A percentile compares a stretch with the other conserved stretches of the same genome.
These are phyloP conservation scores for Megalops cyprinoides DNA, from an alignment of 2,797 vertebrate species.

Conservation along the genomic window DNA sequence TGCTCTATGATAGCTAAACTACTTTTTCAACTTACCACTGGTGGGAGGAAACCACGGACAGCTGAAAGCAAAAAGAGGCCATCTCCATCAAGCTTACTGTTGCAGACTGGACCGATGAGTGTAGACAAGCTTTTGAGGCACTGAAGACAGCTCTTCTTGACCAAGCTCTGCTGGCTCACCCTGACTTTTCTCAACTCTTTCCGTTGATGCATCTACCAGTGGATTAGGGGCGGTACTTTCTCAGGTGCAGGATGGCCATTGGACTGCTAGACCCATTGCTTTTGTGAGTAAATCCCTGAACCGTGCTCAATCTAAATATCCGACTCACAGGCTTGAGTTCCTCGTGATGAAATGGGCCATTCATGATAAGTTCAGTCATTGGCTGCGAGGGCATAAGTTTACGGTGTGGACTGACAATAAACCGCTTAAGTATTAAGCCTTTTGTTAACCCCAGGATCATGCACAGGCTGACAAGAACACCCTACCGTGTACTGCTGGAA, in stretches of 20 bases:
- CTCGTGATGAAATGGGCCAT: conserved; percentile 28
- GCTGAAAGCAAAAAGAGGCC: too few species aligned
- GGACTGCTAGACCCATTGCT: conserved; percentile 20
- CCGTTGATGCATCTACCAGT: background rate
- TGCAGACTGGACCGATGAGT: background rate
- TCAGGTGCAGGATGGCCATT: background rate
- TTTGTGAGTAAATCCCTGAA: conserved; percentile 34
- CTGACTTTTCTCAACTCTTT: background rate
- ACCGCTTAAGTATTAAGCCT: background rate
- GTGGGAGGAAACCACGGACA: background rate
- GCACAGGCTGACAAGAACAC: background rate
- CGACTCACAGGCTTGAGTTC: conserved; percentile 26
- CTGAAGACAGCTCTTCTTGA: too few species aligned
- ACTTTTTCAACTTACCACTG: background rate
- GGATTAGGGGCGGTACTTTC: conserved; percentile 5
- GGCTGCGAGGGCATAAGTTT: background rate
- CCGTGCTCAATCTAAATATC: conserved; percentile 29
- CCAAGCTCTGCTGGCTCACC: too few species aligned
- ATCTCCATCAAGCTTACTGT: background rate
- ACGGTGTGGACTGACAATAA: too few species aligned
- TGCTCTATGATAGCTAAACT: conserved; percentile 18
- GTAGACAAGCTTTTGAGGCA: background rate
- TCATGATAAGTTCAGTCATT: conserved; percentile 15
- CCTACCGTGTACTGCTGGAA: background rate
- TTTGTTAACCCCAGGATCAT: conserved; percentile 5